A percentile compares a stretch with the other conserved stretches of the same genome.
phyloP scores from a whole-genome alignment of 1,140 invertebrate species.

The Drosophila lowei region DNA sequence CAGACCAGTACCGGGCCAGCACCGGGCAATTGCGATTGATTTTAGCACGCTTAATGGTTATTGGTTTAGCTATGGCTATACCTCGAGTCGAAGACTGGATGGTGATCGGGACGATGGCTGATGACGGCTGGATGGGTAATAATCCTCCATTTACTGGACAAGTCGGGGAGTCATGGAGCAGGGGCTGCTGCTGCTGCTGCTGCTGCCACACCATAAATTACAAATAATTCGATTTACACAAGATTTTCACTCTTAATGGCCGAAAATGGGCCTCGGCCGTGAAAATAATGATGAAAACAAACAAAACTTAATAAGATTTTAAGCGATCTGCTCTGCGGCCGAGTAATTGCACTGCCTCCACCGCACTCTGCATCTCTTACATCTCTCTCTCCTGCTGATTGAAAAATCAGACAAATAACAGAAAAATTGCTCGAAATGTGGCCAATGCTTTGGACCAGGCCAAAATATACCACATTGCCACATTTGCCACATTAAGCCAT shows the following conservation, averaged over 20 bases:
- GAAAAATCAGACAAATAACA: constrained; percentile 48
- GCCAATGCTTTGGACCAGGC: constrained; percentile 9
- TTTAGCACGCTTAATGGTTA: constrained; percentile 81
- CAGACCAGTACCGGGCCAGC: too few species aligned
- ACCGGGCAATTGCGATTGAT: constrained; percentile 65
- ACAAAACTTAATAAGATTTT: constrained; percentile 80
- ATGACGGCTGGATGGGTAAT: constrained; percentile 61
- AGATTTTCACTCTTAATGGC: constrained; percentile 81
- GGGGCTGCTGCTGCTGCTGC: not conserved
- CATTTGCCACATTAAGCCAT: constrained; percentile 71
- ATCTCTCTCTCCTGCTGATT: constrained; percentile 39
- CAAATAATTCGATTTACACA: constrained; percentile 82
- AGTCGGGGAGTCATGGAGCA: not conserved
- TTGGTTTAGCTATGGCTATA: constrained; percentile 72
- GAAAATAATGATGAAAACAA: constrained; percentile 81
- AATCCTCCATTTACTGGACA: constrained; percentile 73
- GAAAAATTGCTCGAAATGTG: constrained; percentile 33
- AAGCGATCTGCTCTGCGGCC: constrained; percentile 39
- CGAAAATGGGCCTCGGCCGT: constrained; percentile 78
- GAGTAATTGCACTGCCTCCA: constrained; percentile 30
- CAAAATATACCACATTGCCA: constrained; percentile 20
- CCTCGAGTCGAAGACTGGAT: constrained; percentile 15
- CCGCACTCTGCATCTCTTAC: too few species aligned
- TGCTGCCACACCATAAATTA: constrained; percentile 80
- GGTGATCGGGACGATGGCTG: not conserved